phyloP scores from a whole-genome alignment of 2,888 invertebrate species.

The Chymomyza procnemis region DNA sequence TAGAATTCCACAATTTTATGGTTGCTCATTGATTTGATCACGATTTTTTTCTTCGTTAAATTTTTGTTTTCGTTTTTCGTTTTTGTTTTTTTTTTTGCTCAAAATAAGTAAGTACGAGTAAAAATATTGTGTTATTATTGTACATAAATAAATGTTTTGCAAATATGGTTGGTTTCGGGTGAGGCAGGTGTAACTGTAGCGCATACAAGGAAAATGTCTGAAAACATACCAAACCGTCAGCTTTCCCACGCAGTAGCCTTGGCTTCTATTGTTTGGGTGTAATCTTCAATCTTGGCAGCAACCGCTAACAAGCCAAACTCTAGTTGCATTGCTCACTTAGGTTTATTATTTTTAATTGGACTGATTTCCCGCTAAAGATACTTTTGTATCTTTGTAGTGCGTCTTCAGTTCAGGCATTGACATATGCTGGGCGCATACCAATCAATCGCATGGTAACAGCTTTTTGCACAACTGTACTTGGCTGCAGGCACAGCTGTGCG shows the following conservation, averaged over 20 bases:
- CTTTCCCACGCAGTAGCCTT: conserved; percentile 56
- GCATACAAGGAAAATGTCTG: conserved; percentile 9
- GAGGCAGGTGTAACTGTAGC: conserved; percentile 36
- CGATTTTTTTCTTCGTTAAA: conserved; percentile 41
- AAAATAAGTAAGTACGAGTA: background rate
- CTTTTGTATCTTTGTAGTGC: conserved; percentile 61
- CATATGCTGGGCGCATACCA: conserved; percentile 57
- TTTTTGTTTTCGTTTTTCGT: too few species aligned
- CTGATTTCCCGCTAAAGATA: conserved; percentile 69
- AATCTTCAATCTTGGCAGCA: conserved; percentile 53
- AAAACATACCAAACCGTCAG: background rate
- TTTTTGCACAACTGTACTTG: background rate
- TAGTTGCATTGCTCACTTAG: conserved; percentile 52
- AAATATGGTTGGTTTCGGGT: conserved; percentile 28
- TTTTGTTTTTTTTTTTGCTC: background rate
- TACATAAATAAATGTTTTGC: conserved; percentile 20
- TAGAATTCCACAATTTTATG: conserved; percentile 67
- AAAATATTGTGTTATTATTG: conserved; percentile 7
- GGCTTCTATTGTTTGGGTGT: conserved; percentile 61
- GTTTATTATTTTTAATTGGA: conserved; percentile 72
- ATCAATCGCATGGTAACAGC: conserved; percentile 38
- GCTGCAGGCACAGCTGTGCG: background rate
- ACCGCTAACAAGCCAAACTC: conserved; percentile 28
- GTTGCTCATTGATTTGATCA: conserved; percentile 66
- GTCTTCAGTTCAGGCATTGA: conserved; percentile 38